These are phyloP conservation scores for Linurgus olivaceus DNA, from an alignment of 2,797 vertebrate species.

Conservation along the genomic window DNA sequence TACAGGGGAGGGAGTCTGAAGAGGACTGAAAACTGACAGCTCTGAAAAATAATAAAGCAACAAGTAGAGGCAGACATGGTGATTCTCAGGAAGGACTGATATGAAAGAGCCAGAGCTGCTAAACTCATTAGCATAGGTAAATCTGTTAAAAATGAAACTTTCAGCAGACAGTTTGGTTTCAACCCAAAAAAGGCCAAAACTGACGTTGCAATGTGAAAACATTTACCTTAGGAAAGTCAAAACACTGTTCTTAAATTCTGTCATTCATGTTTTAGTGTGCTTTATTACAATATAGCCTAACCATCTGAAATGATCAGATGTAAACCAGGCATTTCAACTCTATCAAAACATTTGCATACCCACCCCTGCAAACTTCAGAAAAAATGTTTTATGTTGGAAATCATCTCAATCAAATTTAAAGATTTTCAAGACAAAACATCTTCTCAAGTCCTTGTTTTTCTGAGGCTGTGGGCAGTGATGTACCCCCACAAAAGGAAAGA, in stretches of 20 bases:
- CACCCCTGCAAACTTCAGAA: neutral
- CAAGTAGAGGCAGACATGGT: neutral
- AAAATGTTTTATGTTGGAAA: neutral
- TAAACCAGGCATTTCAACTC: neutral
- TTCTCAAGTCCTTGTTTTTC: neutral
- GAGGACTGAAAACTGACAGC: conserved; percentile 16
- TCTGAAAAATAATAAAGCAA: neutral
- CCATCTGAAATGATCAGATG: neutral
- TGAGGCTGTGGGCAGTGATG: neutral
- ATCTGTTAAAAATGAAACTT: neutral
- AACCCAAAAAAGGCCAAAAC: neutral
- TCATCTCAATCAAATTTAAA: neutral
- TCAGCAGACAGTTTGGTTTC: neutral
- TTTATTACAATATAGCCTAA: neutral
- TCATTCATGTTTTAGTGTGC: neutral
- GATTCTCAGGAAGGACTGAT: neutral
- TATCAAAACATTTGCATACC: neutral
- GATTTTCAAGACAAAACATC: neutral
- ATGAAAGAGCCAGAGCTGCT: neutral
- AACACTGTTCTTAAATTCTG: neutral
- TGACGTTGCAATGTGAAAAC: neutral
- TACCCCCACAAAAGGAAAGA: neutral
- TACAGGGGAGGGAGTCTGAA: neutral
- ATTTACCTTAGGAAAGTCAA: neutral
- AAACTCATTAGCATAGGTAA: neutral